Base-by-base conservation (phyloP, 1,140 invertebrate species). In the Dinoponera quadriceps region DNA sequence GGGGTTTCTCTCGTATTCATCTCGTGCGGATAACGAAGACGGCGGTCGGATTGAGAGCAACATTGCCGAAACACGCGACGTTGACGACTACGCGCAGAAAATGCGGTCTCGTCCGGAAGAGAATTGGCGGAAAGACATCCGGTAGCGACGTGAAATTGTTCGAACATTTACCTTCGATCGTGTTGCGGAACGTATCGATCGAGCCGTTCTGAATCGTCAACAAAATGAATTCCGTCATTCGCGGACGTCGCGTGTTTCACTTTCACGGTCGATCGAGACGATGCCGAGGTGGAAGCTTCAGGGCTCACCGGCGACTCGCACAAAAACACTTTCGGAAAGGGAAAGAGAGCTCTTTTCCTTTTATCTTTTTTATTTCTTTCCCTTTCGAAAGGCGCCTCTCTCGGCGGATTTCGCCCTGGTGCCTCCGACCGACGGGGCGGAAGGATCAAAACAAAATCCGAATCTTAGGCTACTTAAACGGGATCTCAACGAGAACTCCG, bases 401-500 rank as follows among this genome's bases (percentile, higher is more conserved):
- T 22, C 25, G 38, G 44, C 69, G 68, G 69, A 44, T 44, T 29
- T 66, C 25, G 44, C 75, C 29, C 49, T 1, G 38, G n/a, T 29
- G 60, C 27, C 33, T 77, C 48, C 25, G 44, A 68, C n/a, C 49
- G 13, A 25, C 38, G 11, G 38, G 38, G 57, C 55, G 38, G 22
- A 74, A 71, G 48, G 66, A 62, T 80, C 27, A 69, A 77, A 88
- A 88, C 80, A 75, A 82, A 86, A 75, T 72, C 68, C 59, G 69
- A 57, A 62, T 81, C 68, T 83, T 88, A 83, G 88, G 82, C 71
- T 88, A 88, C 51, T 69, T 78, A 85, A 88, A 86, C 49, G 38
- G 49, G 49, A 77, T 63, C 69, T 84, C 77, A 72, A 73, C 87
- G 81, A 84, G 65, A 80, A 25, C 51, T 22, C 33, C 51, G 81